phyloP scores from a whole-genome alignment of 2,888 invertebrate genomes.

The Mesoligia furuncula region DNA sequence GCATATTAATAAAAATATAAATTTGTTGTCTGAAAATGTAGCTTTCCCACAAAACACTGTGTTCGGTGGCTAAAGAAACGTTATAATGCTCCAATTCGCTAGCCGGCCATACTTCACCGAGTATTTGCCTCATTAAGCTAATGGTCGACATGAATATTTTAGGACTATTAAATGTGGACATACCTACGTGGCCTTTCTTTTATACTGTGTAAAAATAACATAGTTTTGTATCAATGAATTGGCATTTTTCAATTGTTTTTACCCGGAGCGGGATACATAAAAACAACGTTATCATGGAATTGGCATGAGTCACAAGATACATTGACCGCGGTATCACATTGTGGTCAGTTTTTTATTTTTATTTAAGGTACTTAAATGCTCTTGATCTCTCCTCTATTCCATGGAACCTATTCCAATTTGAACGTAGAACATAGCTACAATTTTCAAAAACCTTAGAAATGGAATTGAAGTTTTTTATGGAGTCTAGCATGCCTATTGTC shows the following conservation, averaged over 20 bases:
- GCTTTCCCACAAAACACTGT: neutral
- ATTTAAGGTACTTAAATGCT: too few relatives aligned
- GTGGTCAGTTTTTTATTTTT: neutral
- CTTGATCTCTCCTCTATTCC: neutral
- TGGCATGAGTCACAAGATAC: neutral
- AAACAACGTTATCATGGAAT: constrained; percentile 26
- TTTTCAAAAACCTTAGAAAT: neutral
- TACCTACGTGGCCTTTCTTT: neutral
- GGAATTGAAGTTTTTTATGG: too few relatives aligned
- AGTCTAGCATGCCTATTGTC: too few relatives aligned
- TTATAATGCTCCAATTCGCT: neutral
- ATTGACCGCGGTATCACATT: neutral
- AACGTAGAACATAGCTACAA: neutral
- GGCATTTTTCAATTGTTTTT: constrained; percentile 21
- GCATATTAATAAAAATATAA: neutral
- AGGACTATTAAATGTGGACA: neutral
- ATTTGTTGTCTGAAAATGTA: neutral
- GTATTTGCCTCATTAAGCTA: neutral
- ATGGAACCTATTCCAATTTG: neutral
- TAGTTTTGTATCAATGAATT: constrained; percentile 11
- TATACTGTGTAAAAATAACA: neutral
- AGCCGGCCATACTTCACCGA: constrained; percentile 5
- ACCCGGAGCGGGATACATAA: constrained; percentile 12
- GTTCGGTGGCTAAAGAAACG: neutral
- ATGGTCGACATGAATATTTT: neutral